phyloP scores from a whole-genome alignment of 2,797 vertebrate genomes.

The Australoheros facetus region DNA sequence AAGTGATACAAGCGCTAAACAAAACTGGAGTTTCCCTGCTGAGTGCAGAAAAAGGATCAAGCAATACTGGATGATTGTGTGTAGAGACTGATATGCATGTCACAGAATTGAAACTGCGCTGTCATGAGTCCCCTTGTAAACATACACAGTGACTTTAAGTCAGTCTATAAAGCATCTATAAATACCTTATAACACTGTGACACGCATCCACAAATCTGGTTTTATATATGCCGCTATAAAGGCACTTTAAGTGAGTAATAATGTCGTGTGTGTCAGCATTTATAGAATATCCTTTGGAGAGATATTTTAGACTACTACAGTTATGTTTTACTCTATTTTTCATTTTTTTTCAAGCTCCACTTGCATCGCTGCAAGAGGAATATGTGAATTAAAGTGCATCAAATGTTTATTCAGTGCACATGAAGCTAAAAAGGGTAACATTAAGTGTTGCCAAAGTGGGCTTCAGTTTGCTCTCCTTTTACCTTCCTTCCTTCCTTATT shows the following conservation, averaged over 20 bases:
- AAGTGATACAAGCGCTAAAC: not conserved
- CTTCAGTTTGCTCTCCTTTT: not conserved
- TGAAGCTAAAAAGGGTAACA: not conserved
- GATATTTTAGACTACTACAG: not conserved
- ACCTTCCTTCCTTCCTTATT: too few species aligned
- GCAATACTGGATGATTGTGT: not conserved
- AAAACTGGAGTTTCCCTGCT: constrained; percentile 21
- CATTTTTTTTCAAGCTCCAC: too few species aligned
- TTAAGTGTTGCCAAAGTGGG: not conserved
- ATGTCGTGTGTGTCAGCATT: too few species aligned
- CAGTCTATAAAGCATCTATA: not conserved
- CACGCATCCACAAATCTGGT: not conserved
- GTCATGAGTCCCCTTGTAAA: not conserved
- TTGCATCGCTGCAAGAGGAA: not conserved
- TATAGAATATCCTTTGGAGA: not conserved
- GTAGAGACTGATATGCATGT: not conserved
- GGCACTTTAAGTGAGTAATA: not conserved
- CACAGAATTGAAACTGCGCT: not conserved
- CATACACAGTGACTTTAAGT: not conserved
- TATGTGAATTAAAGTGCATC: not conserved
- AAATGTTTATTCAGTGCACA: not conserved
- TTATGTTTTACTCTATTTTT: not conserved
- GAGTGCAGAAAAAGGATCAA: not conserved
- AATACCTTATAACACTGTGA: not conserved
- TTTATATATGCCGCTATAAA: not conserved